phyloP scores from a whole-genome alignment of 2,888 invertebrate species.

The Notodonta dromedarius region DNA sequence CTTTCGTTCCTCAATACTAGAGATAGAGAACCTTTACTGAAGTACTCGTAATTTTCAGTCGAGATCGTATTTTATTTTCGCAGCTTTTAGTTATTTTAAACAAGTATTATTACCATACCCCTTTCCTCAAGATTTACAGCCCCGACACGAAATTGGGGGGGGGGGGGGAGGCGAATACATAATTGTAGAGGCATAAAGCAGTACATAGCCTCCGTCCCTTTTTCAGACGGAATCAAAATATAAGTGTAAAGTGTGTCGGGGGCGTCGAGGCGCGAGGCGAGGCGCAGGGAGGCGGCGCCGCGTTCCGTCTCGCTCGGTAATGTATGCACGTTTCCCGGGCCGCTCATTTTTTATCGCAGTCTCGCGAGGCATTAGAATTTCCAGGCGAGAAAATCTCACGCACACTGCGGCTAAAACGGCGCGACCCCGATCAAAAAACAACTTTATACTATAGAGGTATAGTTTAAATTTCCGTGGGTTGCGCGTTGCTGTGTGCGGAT shows the following conservation, averaged over 20 bases:
- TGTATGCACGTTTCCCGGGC: constrained; percentile 81
- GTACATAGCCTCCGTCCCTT: constrained; percentile 65
- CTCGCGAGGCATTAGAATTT: constrained; percentile 83
- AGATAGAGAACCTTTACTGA: not conserved
- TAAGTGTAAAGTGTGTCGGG: constrained; percentile 68
- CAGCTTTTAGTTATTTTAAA: not conserved
- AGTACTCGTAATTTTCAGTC: not conserved
- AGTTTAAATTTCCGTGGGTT: constrained; percentile 14
- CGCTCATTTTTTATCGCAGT: constrained; percentile 83
- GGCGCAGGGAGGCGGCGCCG: constrained; percentile 46
- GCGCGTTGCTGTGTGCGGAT: constrained; percentile 22
- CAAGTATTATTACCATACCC: not conserved
- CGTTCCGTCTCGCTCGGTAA: constrained; percentile 72
- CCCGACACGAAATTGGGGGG: constrained; percentile 6
- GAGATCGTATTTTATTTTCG: not conserved
- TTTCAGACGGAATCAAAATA: constrained; percentile 69
- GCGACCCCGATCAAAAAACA: constrained; percentile 6
- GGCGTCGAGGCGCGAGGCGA: constrained; percentile 41
- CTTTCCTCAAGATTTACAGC: constrained; percentile 2
- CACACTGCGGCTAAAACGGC: constrained; percentile 49
- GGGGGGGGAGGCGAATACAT: constrained; percentile 48
- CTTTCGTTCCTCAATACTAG: too few relatives aligned
- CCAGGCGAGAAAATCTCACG: constrained; percentile 82
- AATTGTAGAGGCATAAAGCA: constrained; percentile 57
- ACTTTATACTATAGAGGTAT: constrained; percentile 15